Evolutionary conservation across 2,888 invertebrate genomes (phyloP).

Genomic region (Oxytorus armatus): DNA sequence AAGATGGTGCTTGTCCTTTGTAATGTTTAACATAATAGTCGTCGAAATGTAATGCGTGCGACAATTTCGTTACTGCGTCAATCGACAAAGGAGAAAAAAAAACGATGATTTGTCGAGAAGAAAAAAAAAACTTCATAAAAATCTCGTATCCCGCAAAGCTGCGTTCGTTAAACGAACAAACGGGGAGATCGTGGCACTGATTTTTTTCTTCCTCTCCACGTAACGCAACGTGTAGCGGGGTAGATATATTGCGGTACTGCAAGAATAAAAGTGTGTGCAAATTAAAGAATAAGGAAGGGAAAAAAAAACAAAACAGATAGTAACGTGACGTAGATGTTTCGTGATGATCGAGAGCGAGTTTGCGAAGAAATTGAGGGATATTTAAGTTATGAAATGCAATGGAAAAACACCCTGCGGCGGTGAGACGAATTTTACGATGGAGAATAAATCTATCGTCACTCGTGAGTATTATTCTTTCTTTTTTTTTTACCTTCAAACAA

Average conservation of each 20-base stretch:
- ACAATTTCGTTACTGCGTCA: not conserved
- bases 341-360: conserved; percentile 77
- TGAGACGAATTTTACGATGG: conserved; percentile 84
- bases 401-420: conserved; percentile 77
- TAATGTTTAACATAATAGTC: no score
- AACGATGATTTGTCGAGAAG: no score
- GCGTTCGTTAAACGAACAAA: not conserved
- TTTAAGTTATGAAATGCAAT: conserved; percentile 83
- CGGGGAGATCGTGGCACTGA: not conserved
- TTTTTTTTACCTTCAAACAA: not conserved
- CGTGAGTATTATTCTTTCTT: conserved; percentile 86
- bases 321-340: conserved; percentile 68
- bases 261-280: conserved; percentile 25
- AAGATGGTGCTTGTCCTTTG: no score
- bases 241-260: not conserved
- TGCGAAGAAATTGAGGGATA: conserved; percentile 70
- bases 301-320: conserved; percentile 33
- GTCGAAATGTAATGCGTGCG: not conserved
- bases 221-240: conserved; percentile 1
- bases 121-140: not conserved
- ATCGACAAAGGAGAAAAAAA: not conserved
- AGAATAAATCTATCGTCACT: conserved; percentile 90
- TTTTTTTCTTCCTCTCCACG: conserved; percentile 27
- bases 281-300: not conserved
- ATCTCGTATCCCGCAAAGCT: not conserved